phyloP scores from a whole-genome alignment of 1,140 invertebrate species.

The Parapsyche elsis region DNA sequence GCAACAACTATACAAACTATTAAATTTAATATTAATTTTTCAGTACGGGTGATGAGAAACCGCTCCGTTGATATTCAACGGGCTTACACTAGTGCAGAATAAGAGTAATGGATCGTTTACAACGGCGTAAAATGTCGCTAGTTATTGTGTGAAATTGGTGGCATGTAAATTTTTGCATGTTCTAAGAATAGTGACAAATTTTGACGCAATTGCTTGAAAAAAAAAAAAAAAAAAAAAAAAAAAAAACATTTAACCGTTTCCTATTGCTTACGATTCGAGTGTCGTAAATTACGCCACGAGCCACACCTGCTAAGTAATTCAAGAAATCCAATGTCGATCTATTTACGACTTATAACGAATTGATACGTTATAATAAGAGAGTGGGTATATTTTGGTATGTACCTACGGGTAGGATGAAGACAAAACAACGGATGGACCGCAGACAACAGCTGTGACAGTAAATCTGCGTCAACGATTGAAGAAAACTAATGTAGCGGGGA shows the following conservation, averaged over 20 bases:
- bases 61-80: too few species aligned
- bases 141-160: too few species aligned
- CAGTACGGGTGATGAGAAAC: too few species aligned
- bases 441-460: slow-evolving; percentile 52
- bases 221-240: slow-evolving; percentile 21
- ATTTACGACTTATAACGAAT: slow-evolving; percentile 40
- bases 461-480: slow-evolving; percentile 43
- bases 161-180: too few species aligned
- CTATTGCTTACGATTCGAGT: neutral
- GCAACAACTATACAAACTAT: too few species aligned
- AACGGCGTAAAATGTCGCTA: too few species aligned
- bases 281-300: neutral
- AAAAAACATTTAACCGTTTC: neutral
- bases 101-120: too few species aligned
- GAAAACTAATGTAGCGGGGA: slow-evolving; percentile 23
- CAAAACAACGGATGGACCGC: slow-evolving; percentile 34
- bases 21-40: too few species aligned
- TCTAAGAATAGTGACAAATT: slow-evolving; percentile 48
- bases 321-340: neutral
- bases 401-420: neutral
- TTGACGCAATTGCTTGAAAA: slow-evolving; percentile 49
- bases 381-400: slow-evolving; percentile 11
- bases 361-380: slow-evolving; percentile 32
- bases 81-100: too few species aligned
- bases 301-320: slow-evolving; percentile 47